Percentiles rank a stretch among this genome's conserved stretches.
Conservation (phyloP, 2,888 invertebrate species). For the Teinopalpus imperialis region DNA sequence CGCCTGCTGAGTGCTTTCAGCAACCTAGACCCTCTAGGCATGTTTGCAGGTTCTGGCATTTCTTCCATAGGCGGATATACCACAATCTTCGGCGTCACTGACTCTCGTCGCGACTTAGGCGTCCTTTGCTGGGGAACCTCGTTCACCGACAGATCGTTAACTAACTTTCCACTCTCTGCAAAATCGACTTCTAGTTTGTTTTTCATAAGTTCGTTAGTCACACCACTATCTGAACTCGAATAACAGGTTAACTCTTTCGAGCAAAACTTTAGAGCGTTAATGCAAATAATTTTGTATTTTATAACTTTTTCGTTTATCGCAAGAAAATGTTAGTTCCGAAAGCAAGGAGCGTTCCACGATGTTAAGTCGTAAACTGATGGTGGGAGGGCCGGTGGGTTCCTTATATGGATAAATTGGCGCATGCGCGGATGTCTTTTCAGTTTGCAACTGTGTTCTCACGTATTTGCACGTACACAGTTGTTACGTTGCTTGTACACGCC, state of each 20-base stretch:
- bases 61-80: conserved; percentile 76
- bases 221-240: conserved; percentile 40
- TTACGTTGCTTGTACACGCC: conserved; percentile 14
- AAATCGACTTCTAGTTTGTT: conserved; percentile 59
- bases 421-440: conserved; percentile 48
- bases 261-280: conserved; percentile 29
- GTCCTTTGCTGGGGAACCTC: conserved; percentile 47
- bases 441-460: conserved; percentile 44
- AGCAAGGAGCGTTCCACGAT: conserved; percentile 49
- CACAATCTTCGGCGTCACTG: conserved; percentile 69
- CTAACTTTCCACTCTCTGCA: conserved; percentile 58
- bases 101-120: conserved; percentile 55
- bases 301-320: conserved; percentile 60
- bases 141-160: conserved; percentile 55
- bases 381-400: conserved; percentile 36
- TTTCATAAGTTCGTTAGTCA: conserved; percentile 61
- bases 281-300: conserved; percentile 38
- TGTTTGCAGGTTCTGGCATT: conserved; percentile 80
- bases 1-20: conserved; percentile 85
- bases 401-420: conserved; percentile 57
- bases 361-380: conserved; percentile 56
- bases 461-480: conserved; percentile 41
- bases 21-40: conserved; percentile 83
- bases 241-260: conserved; percentile 33
- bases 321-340: conserved; percentile 34